Percentiles rank a stretch among this genome's conserved stretches.
phyloP scores from a whole-genome alignment of 2,888 invertebrate species.

The Ectemnius lituratus region DNA sequence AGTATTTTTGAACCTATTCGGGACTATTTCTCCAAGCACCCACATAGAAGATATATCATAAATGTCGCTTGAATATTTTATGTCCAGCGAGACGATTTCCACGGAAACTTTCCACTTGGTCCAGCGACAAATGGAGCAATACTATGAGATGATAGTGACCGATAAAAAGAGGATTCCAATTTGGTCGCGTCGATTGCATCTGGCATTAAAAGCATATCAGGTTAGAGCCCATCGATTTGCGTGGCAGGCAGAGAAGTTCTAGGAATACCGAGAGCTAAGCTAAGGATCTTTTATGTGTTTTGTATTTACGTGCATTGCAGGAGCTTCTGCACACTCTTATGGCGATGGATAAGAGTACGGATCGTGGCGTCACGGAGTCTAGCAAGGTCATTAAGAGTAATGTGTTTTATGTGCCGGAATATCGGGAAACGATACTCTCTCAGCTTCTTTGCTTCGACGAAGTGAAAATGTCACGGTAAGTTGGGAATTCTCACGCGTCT shows the following conservation, averaged over 20 bases:
- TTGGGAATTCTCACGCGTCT: conserved; percentile 44
- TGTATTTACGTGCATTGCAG: conserved; percentile 74
- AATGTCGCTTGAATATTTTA: too few relatives aligned
- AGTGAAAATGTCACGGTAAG: conserved; percentile 90
- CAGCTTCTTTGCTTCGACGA: conserved; percentile 91
- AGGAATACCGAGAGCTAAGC: conserved; percentile 1
- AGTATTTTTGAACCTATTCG: too few relatives aligned
- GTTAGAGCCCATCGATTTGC: conserved; percentile 60
- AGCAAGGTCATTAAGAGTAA: conserved; percentile 93
- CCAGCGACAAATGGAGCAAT: conserved; percentile 93
- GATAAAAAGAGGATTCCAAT: conserved; percentile 91
- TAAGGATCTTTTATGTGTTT: conserved; percentile 8
- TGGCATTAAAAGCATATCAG: conserved; percentile 87
- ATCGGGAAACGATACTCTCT: conserved; percentile 91
- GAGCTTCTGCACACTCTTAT: conserved; percentile 91
- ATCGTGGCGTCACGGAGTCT: conserved; percentile 86
- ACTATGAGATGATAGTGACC: conserved; percentile 88
- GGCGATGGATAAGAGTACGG: conserved; percentile 88
- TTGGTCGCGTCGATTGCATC: conserved; percentile 93
- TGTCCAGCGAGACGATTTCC: conserved; percentile 92
- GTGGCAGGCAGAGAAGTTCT: neutral
- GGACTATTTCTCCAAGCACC: too few relatives aligned
- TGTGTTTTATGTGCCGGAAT: conserved; percentile 95
- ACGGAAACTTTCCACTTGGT: conserved; percentile 95
- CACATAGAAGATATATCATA: too few relatives aligned